phyloP scores from a whole-genome alignment of 2,888 invertebrate species.

The Cacoxenus indagator region DNA sequence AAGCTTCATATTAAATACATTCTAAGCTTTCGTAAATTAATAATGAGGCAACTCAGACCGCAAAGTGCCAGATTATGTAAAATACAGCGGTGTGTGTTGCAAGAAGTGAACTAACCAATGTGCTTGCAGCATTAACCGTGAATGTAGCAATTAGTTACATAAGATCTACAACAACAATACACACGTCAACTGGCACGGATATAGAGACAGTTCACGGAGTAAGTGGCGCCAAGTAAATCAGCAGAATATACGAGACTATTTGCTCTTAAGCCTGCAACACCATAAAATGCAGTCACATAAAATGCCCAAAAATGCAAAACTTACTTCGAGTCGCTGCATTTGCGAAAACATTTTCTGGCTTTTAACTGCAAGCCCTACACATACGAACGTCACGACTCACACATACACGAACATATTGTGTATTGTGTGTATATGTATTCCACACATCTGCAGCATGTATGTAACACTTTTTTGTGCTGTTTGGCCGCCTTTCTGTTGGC shows the following conservation, averaged over 20 bases:
- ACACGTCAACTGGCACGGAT: background rate
- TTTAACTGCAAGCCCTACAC: background rate
- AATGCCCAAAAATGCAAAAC: background rate
- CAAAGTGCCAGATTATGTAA: too few species aligned
- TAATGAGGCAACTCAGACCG: background rate
- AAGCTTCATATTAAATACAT: too few species aligned
- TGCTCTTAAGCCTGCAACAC: background rate
- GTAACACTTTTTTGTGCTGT: background rate
- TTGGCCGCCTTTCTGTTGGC: background rate
- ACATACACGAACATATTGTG: background rate
- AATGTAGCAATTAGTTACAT: constrained; percentile 3
- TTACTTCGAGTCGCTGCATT: background rate
- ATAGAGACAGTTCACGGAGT: background rate
- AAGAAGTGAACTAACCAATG: background rate
- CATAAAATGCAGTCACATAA: background rate
- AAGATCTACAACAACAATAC: background rate
- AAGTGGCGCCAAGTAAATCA: background rate
- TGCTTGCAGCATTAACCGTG: background rate
- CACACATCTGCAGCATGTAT: background rate
- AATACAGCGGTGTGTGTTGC: background rate
- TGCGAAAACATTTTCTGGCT: background rate
- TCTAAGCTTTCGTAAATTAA: background rate
- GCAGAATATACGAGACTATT: background rate
- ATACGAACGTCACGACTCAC: background rate
- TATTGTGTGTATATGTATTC: background rate